Base-by-base conservation (phyloP, 1,140 invertebrate genomes). In the Polypedilum pembai region DNA sequence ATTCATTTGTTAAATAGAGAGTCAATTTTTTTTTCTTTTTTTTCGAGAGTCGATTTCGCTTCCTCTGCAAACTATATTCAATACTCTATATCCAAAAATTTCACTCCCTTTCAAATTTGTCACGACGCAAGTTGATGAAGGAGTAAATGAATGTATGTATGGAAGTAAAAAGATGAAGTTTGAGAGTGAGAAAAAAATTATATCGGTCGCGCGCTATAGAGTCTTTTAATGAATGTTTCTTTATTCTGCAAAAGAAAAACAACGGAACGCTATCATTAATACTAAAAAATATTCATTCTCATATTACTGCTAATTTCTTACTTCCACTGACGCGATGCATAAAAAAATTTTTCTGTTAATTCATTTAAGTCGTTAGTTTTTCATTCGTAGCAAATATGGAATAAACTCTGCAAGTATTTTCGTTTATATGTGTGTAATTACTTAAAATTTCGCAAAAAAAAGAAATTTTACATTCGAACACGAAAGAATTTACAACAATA, bases 361-460 rank as follows among this genome's bases (percentile, higher is more conserved):
- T 69, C 65, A 18, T 69, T 69, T 69, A 69, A 69, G 20, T 69
- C 17, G 10, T 69, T 69, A 21, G 18, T 69, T 20, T 18, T 18
- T 10, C 5, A 1, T 21, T 69, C 17, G 20, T 12, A 8, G 24
- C 24, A 33, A 33, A 33, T 33, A 33, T 33, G 24, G 24, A 33
- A 33, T 33, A 33, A 33, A 33, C 2, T 33, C 5, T 33, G 24
- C 24, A 33, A 4, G 65, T 69, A 18, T 69, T 69, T 69, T 17
- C 10, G 45, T 56, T 15, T 56, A 12, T 12, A 56, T 56, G 45
- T 56, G 45, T 12, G n/a, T 56, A 17, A 15, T 56, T 12, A 12
- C 10, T 3, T 56, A 56, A 56, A 15, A 17, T 1, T 56, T 56
- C 8, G n/a, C n/a, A 56, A 33, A 33, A 33, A 33, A 33, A 33